Percentiles rank a stretch among this genome's conserved stretches.
Conservation (phyloP, 2,113 vertebrate species). For the Typhlomys cinereus region DNA sequence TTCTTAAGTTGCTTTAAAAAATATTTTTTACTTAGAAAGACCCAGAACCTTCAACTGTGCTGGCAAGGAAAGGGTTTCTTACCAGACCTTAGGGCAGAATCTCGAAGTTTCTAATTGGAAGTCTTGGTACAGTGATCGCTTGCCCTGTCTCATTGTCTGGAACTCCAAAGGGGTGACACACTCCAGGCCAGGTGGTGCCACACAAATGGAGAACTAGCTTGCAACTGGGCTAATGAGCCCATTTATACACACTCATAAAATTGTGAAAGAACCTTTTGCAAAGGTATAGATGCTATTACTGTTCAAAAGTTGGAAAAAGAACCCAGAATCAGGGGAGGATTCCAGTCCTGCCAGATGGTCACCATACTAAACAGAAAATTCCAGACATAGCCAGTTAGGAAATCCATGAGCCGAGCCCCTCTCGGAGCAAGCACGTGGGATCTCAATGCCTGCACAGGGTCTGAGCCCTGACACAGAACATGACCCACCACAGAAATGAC, state of each 20-base stretch:
- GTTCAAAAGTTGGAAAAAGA: constrained; percentile 35
- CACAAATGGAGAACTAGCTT: constrained; percentile 63
- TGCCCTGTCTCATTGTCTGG: constrained; percentile 23
- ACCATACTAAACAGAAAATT: constrained; percentile 11
- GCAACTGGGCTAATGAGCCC: constrained; percentile 57
- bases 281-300: constrained; percentile 32
- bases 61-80: constrained; percentile 22
- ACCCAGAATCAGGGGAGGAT: not conserved
- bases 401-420: not conserved
- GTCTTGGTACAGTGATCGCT: not conserved
- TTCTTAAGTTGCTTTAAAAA: not conserved
- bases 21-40: constrained; percentile 18
- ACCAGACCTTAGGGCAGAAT: constrained; percentile 6
- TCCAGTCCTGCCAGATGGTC: not conserved
- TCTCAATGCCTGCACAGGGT: not conserved
- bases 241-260: constrained; percentile 54
- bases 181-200: constrained; percentile 38
- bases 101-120: constrained; percentile 27
- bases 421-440: not conserved
- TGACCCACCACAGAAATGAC: not conserved
- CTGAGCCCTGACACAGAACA: not conserved
- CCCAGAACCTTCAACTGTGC: not conserved
- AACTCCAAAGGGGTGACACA: constrained; percentile 34
- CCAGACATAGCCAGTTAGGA: not conserved
- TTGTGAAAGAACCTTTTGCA: constrained; percentile 54